These are phyloP conservation scores for Euphydryas editha DNA, from an alignment of 2,888 invertebrate genomes.

Conservation along the genomic window DNA sequence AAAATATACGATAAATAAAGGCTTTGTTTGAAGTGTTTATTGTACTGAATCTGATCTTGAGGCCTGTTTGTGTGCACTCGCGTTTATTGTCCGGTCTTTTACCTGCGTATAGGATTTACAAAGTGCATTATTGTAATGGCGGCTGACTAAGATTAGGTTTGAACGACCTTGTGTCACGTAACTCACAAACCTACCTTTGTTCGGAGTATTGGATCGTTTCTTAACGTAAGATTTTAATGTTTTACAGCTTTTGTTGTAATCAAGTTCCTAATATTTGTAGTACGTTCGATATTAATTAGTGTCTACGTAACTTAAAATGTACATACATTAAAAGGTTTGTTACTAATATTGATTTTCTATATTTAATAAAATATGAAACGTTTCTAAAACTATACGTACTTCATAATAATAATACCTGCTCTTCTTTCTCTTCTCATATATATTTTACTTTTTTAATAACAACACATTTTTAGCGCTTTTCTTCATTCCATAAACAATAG, in stretches of 20 bases:
- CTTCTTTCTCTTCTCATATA: too few species aligned
- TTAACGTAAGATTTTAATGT: not conserved
- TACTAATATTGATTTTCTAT: too few species aligned
- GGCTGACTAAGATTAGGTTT: conserved; percentile 19
- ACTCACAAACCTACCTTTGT: conserved; percentile 18
- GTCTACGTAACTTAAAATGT: too few species aligned
- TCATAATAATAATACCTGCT: too few species aligned
- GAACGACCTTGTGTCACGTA: conserved; percentile 22
- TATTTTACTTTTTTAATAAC: too few species aligned
- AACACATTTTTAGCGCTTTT: too few species aligned
- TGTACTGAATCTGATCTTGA: conserved; percentile 50
- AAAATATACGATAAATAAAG: conserved; percentile 50
- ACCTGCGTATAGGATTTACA: conserved; percentile 14
- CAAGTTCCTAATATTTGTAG: too few species aligned
- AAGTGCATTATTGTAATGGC: conserved; percentile 27
- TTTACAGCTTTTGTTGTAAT: not conserved
- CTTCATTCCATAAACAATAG: too few species aligned
- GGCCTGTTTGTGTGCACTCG: conserved; percentile 49
- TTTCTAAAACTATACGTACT: too few species aligned
- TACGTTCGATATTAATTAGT: too few species aligned
- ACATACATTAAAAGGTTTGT: too few species aligned
- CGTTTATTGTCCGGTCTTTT: conserved; percentile 7
- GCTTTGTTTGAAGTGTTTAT: conserved; percentile 61
- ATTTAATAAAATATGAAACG: too few species aligned
- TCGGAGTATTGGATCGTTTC: conserved; percentile 29